These are phyloP conservation scores for Donacobius atricapilla DNA, from an alignment of 2,113 vertebrate species.

Conservation along the genomic window DNA sequence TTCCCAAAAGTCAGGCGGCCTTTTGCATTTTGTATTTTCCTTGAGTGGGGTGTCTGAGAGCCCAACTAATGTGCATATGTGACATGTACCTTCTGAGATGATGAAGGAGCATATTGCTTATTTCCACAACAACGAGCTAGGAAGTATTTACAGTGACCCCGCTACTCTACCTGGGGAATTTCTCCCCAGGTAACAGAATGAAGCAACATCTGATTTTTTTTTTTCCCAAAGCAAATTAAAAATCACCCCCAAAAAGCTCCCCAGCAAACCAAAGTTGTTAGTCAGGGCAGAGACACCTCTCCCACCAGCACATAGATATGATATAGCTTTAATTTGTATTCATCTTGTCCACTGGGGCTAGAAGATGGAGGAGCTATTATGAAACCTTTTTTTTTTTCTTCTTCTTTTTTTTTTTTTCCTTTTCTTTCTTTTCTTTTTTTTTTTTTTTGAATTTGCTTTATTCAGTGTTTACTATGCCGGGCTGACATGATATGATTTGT, in stretches of 20 bases:
- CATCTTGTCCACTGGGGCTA: constrained; percentile 14
- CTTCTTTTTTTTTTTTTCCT: not conserved
- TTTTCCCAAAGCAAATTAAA: not conserved
- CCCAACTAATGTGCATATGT: not conserved
- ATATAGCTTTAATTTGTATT: constrained; percentile 48
- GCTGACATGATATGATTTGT: constrained; percentile 91
- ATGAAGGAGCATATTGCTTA: constrained; percentile 28
- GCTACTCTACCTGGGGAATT: constrained; percentile 41
- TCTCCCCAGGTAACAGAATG: constrained; percentile 12
- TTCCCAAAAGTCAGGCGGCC: not conserved
- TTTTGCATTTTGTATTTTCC: not conserved
- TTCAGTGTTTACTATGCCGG: constrained; percentile 78
- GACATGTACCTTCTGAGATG: constrained; percentile 20
- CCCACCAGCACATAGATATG: not conserved
- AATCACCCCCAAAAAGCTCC: not conserved
- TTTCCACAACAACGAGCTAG: constrained; percentile 46
- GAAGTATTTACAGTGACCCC: constrained; percentile 13
- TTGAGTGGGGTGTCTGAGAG: not conserved
- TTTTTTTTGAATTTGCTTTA: constrained; percentile 59
- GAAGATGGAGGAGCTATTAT: constrained; percentile 61
- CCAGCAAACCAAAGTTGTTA: not conserved
- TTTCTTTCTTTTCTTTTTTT: not conserved
- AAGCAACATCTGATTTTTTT: not conserved
- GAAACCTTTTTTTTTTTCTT: not conserved
- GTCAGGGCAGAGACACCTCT: not conserved